Evolutionary conservation across 1,140 invertebrate genomes (phyloP), one percentile per base, ranked within the genome.

Genomic region (Temnothorax curvispinosus): DNA sequence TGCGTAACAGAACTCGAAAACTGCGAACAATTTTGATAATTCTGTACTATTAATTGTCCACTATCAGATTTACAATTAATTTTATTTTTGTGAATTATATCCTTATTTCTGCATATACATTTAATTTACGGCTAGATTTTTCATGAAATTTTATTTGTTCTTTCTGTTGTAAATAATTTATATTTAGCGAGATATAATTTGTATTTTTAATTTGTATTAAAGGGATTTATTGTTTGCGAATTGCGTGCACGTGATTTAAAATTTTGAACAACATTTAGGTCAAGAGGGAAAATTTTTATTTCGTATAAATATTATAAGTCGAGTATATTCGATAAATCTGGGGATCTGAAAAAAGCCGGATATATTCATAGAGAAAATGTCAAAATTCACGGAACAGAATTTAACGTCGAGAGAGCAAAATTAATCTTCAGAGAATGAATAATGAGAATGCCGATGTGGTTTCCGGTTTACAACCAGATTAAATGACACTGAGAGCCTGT

Each of bases 381-480:
- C 3, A 15, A 11, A 76, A 44, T 60, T 60, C 3, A n/a, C 2
- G 56, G 27, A 54, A 75, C 11, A 56, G 18, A 54, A n/a, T 52
- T 27, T 52, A n/a, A 74, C 13, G 18, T 38, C 11, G 18, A 21
- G 35, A 75, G 21, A 76, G 60, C 35, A 41, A 21, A 60, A 21
- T 60, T 60, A 76, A 76, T 41, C 27, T 65, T 65, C 18, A 11
- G 11, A n/a, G 50, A 65, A 32, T 78, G 18, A 69, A 47, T 50
- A 64, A 65, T 56, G 41, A 21, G 6, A 65, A 47, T 78, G 52
- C 15, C 35, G 27, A 11, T 47, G 21, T 65, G 13, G 11, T 65
- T 65, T 65, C 27, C 58, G 76, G 41, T 65, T 78, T 65, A 47
- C 18, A 77, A 47, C 5, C 58, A 27, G 41, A 77, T 77, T 77